These are phyloP conservation scores for Protophormia terraenovae DNA, from an alignment of 2,888 invertebrate species.

Conservation along the genomic window DNA sequence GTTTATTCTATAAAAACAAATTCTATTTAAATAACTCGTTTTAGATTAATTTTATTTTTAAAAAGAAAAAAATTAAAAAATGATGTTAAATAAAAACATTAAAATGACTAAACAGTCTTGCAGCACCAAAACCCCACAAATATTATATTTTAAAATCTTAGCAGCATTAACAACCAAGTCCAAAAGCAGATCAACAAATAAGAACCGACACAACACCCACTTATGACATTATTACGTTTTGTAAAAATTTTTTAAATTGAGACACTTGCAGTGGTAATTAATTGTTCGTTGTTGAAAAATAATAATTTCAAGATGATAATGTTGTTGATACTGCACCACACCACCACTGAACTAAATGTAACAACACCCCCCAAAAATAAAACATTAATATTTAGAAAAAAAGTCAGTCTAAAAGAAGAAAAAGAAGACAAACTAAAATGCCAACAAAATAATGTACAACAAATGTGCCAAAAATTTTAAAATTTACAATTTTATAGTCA, in stretches of 20 bases:
- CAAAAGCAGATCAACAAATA: conserved; percentile 49
- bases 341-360: conserved; percentile 31
- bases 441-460: conserved; percentile 33
- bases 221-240: conserved; percentile 63
- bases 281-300: conserved; percentile 49
- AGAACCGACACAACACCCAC: conserved; percentile 62
- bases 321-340: not conserved
- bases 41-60: not conserved
- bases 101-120: not conserved
- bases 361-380: not conserved
- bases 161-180: conserved; percentile 32
- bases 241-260: conserved; percentile 59
- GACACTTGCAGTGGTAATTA: conserved; percentile 66
- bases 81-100: not conserved
- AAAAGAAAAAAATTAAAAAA: too few relatives aligned
- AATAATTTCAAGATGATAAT: conserved; percentile 58
- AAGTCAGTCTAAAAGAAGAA: not conserved
- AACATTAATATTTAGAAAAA: too few relatives aligned
- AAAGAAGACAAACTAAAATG: not conserved
- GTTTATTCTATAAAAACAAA: conserved; percentile 4
- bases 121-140: not conserved
- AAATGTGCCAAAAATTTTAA: conserved; percentile 50
- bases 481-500: conserved; percentile 32
- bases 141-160: not conserved
- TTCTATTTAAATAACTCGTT: not conserved